Conservation (phyloP, 1,140 invertebrate species). For the Drosophila auraria region DNA sequence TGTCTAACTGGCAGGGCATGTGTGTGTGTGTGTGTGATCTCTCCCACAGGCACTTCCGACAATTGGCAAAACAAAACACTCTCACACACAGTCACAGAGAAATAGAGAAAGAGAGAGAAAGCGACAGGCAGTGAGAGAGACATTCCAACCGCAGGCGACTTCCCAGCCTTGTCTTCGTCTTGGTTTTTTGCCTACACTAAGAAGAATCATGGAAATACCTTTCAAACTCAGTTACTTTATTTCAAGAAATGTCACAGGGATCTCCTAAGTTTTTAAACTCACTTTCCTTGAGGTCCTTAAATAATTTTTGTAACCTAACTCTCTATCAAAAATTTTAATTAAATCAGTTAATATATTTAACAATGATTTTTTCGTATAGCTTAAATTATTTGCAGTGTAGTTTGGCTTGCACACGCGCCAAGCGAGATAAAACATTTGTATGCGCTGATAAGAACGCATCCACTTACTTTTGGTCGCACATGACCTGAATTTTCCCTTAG, state of each 20-base stretch:
- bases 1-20: conserved; percentile 69
- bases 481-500: conserved; percentile 72
- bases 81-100: conserved; percentile 13
- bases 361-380: too few relatives aligned
- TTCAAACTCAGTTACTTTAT: too few relatives aligned
- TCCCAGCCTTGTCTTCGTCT: conserved; percentile 1
- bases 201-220: background rate
- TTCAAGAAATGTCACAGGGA: too few relatives aligned
- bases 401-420: conserved; percentile 67
- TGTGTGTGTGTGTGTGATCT: conserved; percentile 45
- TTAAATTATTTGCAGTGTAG: background rate
- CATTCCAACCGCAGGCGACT: conserved; percentile 40
- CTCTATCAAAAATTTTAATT: background rate
- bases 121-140: conserved; percentile 3
- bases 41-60: conserved; percentile 74
- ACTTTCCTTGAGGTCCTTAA: too few relatives aligned
- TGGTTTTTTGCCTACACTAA: conserved; percentile 7
- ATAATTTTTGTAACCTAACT: too few relatives aligned
- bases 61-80: conserved; percentile 81
- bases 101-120: conserved; percentile 6
- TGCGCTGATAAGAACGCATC: conserved; percentile 82
- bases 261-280: too few relatives aligned
- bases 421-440: conserved; percentile 81
- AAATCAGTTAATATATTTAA: background rate
- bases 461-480: conserved; percentile 82